phyloP scores from a whole-genome alignment of 2,113 vertebrate genomes.

The Sminthopsis crassicaudata region DNA sequence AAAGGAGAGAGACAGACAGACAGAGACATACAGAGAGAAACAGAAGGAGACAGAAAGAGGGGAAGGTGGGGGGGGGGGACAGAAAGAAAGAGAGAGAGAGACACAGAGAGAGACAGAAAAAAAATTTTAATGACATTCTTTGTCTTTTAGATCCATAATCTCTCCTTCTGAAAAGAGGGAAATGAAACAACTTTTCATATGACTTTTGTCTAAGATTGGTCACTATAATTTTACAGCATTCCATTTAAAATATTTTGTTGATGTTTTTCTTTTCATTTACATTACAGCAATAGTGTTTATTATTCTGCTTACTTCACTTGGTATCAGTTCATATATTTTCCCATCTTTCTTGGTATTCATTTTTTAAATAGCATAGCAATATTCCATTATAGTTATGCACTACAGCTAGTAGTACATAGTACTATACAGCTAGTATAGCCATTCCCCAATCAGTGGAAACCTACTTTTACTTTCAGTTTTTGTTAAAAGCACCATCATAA shows the following conservation, averaged over 20 bases:
- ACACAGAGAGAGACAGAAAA: background rate
- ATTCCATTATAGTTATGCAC: background rate
- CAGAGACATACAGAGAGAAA: too few species aligned
- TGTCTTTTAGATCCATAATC: background rate
- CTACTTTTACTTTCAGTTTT: background rate
- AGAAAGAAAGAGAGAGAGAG: too few species aligned
- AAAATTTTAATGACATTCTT: background rate
- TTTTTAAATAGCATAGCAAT: too few species aligned
- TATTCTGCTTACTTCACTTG: background rate
- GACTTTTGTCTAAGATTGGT: background rate
- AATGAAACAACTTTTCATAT: background rate
- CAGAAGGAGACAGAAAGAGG: too few species aligned
- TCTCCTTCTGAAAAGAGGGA: background rate
- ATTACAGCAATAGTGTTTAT: background rate
- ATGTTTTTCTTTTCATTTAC: background rate
- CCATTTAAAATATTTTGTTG: background rate
- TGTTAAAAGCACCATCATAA: background rate
- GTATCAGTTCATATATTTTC: background rate
- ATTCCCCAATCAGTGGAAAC: background rate
- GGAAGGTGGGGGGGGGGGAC: too few species aligned
- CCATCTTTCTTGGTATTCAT: too few species aligned
- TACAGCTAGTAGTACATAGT: background rate
- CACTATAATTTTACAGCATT: background rate
- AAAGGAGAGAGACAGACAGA: too few species aligned
- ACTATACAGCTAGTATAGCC: background rate